Base-by-base conservation (phyloP, 2,113 vertebrate species). In the Peromyscus leucopus region DNA sequence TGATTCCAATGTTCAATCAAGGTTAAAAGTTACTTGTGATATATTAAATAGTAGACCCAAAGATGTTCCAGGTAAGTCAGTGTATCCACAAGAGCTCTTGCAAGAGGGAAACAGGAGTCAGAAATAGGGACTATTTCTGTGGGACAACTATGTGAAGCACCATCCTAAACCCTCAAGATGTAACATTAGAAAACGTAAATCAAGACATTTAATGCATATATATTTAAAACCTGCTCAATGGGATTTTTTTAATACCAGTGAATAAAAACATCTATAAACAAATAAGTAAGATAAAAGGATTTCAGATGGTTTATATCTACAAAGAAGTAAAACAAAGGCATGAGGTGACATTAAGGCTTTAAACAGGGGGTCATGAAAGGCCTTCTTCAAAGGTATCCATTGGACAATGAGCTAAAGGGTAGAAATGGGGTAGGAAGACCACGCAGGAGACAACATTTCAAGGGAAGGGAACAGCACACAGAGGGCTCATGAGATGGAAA, bases 201-300 rank as follows among this genome's bases (percentile, higher is more conserved):
- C 48, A 89, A 74, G 51, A 89, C 21, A 72, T 28, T 75, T 82
- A 59, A 55, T 57, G 15, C 16, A 3, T 31, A 48, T 57, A 69
- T n/a, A 15, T 57, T 28, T 57, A 51, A 69, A 71, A 55, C 59
- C 36, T 69, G 67, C 42, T 55, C 55, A 5, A 51, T n/a, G 16
- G 63, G 33, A 12, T 28, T 80, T 94, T 94, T 89, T 16, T 57
- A 59, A 46, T 89, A 61, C 7, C 16, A 24, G 39, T 63, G 28
- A 12, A 89, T 89, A 92, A 89, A 89, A 57, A 69, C 13, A 83
- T 48, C 65, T 89, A 89, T 36, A 84, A 71, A 92, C 16, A 61
- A 57, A 15, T 82, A 61, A 57, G 17, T 88, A 92, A 92, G 48
- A 84, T 31, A 8, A 55, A 89, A 48, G 42, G 69, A 82, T n/a